Percentiles rank a stretch among this genome's conserved stretches.
Conservation (phyloP, 2,113 vertebrate species). For the Hippocampus comes region DNA sequence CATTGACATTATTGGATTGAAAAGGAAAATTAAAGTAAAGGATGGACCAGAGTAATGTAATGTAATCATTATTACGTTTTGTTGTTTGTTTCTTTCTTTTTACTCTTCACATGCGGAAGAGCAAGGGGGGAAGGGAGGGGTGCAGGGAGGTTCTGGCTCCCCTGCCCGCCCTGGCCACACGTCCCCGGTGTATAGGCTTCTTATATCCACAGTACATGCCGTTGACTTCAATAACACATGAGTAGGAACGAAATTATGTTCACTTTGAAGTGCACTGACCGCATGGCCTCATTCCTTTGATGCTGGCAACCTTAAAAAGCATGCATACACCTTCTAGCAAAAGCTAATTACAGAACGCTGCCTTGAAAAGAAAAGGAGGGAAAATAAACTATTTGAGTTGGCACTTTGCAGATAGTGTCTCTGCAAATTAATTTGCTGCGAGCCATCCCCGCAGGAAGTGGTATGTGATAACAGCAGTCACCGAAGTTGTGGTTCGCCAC, state of each 20-base stretch:
- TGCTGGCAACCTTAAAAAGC: constrained; percentile 39
- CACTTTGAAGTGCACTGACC: constrained; percentile 39
- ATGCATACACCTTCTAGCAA: constrained; percentile 37
- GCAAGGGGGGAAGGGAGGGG: too few species aligned
- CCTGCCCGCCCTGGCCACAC: too few species aligned
- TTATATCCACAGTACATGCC: background rate
- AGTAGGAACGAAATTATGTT: constrained; percentile 16
- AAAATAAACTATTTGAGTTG: constrained; percentile 34
- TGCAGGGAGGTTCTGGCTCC: too few species aligned
- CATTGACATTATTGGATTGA: too few species aligned
- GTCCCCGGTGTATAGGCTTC: background rate
- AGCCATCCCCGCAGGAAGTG: constrained; percentile 30
- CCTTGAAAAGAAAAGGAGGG: constrained; percentile 30
- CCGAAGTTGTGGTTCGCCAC: constrained; percentile 25
- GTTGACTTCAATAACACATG: constrained; percentile 14
- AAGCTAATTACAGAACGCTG: constrained; percentile 38
- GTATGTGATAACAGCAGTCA: constrained; percentile 21
- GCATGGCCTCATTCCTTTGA: constrained; percentile 30
- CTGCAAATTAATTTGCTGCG: constrained; percentile 18
- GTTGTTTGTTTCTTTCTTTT: too few species aligned
- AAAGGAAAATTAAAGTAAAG: too few species aligned
- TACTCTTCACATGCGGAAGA: too few species aligned
- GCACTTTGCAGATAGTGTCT: constrained; percentile 33
- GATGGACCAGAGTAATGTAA: too few species aligned
- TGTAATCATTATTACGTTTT: too few species aligned